Conservation (phyloP, 1,140 invertebrate genomes). For the Nasonia longicornis region DNA sequence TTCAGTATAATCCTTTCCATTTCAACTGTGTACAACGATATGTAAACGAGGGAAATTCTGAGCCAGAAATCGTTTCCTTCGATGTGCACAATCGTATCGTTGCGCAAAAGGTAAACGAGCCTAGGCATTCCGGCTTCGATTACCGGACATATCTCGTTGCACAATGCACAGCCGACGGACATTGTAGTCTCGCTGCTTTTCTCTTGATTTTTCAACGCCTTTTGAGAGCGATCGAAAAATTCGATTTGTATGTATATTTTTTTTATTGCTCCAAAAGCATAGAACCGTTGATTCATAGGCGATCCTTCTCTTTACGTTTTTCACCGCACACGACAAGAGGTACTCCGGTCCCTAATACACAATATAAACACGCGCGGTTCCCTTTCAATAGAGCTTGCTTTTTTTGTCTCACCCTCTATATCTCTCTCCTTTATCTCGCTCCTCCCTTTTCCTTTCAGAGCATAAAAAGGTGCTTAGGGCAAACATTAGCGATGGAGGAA, state of each 20-base stretch:
- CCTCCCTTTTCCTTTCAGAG: neutral
- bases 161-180: neutral
- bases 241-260: too few relatives aligned
- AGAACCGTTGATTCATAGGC: too few relatives aligned
- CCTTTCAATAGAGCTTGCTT: conserved; percentile 19
- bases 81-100: conserved; percentile 21
- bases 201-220: too few relatives aligned
- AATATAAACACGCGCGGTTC: conserved; percentile 6
- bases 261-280: too few relatives aligned
- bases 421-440: neutral
- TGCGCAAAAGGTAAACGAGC: conserved; percentile 13
- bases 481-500: conserved; percentile 25
- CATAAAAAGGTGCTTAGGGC: conserved; percentile 40
- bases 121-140: neutral
- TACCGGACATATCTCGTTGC: conserved; percentile 9
- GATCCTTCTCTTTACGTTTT: neutral
- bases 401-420: conserved; percentile 12
- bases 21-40: too few relatives aligned
- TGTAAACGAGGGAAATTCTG: neutral
- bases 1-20: too few relatives aligned
- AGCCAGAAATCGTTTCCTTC: neutral
- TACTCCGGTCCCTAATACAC: neutral
- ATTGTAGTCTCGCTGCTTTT: too few relatives aligned
- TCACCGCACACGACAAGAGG: neutral
- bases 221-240: too few relatives aligned